Evolutionary conservation across 2,888 invertebrate species (phyloP), one percentile per base, ranked within the genome.

Genomic region (Mesorhabditis belari): DNA sequence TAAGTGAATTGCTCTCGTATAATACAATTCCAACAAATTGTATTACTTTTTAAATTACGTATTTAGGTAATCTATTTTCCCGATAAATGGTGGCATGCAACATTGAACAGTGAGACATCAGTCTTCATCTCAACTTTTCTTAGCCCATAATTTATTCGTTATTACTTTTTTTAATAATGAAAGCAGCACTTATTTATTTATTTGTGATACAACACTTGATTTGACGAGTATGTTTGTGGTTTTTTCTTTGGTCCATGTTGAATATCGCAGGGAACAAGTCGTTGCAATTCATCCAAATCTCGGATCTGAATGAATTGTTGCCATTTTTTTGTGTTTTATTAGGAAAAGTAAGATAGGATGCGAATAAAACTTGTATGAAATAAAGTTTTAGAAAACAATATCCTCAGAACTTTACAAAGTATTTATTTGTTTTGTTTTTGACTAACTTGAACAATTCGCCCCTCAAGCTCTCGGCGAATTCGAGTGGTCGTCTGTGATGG

Each of bases 11-110:
- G n/a, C n/a, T n/a, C n/a, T n/a, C n/a, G n/a, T n/a, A n/a, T n/a
- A n/a, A n/a, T n/a, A n/a, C n/a, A n/a, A n/a, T n/a, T n/a, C n/a
- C n/a, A n/a, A n/a, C n/a, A n/a, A n/a, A 9, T 35, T 35, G 12
- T 35, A n/a, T n/a, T 35, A 35, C 44, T n/a, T 35, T 35, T 35
- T 17, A 35, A 35, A 35, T 35, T 35, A 17, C 44, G n/a, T 35
- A n/a, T 57, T 4, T 27, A 75, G 59, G 70, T 82, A 5, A 83
- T 85, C 29, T 85, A 83, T 73, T 85, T 85, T 68, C 85, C 85
- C 21, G 83, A 84, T 70, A 78, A 81, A 67, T 85, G 85, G 85
- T 85, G 84, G 84, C 85, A 85, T 73, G 83, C 83, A 3, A 85
- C 85, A 3, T 77, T 85, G 49, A 85, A 85, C 71, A 77, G 83